Base-by-base conservation (phyloP, 2,113 vertebrate genomes). In the Macroglossus sobrinus region DNA sequence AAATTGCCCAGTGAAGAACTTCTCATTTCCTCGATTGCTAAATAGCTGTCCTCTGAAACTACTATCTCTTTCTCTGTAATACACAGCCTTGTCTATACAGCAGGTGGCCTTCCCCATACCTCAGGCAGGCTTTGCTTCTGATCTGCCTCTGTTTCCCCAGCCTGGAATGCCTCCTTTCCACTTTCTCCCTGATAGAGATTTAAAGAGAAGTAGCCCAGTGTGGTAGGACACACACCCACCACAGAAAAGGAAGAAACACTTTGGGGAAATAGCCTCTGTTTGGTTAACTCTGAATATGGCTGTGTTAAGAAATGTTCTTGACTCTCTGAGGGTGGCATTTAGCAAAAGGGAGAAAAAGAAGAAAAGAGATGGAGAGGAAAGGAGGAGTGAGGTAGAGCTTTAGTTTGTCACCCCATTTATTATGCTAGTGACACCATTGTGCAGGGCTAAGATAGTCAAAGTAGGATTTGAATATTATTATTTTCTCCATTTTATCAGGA, bases 1-100 rank as follows among this genome's bases (percentile, higher is more conserved):
- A 45, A 64, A 90, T 24, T 95, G 57, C 91, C 26, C 68, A 93
- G 18, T n/a, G 66, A 95, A 94, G 95, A 96, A 95, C 81, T 93
- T 68, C 91, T 94, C 47, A 93, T 97, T 91, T 95, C 8, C 4
- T 80, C 24, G 43, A 35, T 89, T 91, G 47, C 86, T 30, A 26
- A 76, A 78, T 26, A 69, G 24, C 64, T 72, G 64, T 47, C 72
- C 11, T 79, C 88, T 84, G 79, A 68, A 68, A 74, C 55, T 63
- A 28, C 81, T 90, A 2, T 89, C 57, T 80, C 57, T 79, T 89
- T 86, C 8, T 93, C 26, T 50, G 28, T 78, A 43, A 8, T 53
- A 61, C 21, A 68, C 53, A 33, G 43, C 76, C 84, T 85, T n/a
- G 11, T 95, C 22, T 9, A 74, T 30, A 68, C 79, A 69, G 55